Percentiles rank a stretch among this genome's conserved stretches.
These are phyloP conservation scores for Yponomeuta malinellus DNA, from an alignment of 2,888 invertebrate species.

Conservation along the genomic window DNA sequence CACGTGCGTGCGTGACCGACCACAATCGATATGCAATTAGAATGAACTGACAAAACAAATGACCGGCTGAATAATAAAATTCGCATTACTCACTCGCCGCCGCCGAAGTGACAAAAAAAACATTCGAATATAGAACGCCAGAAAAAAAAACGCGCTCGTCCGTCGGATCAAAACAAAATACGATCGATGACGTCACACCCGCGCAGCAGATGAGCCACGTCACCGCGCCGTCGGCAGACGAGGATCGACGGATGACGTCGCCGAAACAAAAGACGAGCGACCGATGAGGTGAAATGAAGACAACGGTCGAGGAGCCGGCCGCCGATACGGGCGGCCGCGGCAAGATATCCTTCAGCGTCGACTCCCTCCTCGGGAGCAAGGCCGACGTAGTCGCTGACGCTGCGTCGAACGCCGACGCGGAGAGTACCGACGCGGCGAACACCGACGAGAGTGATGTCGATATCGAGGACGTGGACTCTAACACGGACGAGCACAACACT, in stretches of 20 bases:
- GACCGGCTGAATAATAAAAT: background rate
- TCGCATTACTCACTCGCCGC: background rate
- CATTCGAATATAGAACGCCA: background rate
- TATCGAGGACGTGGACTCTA: conserved; percentile 65
- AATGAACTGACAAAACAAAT: conserved; percentile 2
- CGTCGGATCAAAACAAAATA: background rate
- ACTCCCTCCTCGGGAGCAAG: conserved; percentile 74
- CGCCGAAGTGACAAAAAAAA: conserved; percentile 40
- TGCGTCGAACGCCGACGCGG: conserved; percentile 54
- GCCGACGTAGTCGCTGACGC: conserved; percentile 46
- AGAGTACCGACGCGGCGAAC: conserved; percentile 53
- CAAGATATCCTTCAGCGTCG: conserved; percentile 85
- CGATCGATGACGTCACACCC: background rate
- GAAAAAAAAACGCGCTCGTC: background rate
- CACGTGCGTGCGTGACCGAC: background rate
- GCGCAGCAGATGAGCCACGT: background rate
- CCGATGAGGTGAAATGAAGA: conserved; percentile 64
- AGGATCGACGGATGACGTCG: background rate
- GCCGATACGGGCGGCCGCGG: conserved; percentile 73
- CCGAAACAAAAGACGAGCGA: background rate
- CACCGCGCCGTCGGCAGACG: background rate
- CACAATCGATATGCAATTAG: background rate
- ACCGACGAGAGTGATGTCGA: conserved; percentile 70
- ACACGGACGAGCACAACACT: conserved; percentile 51
- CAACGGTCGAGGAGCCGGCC: conserved; percentile 65